A percentile compares a stretch with the other conserved stretches of the same genome.
These are phyloP conservation scores for Stegostoma tigrinum DNA, from an alignment of 2,113 vertebrate species.

Conservation along the genomic window DNA sequence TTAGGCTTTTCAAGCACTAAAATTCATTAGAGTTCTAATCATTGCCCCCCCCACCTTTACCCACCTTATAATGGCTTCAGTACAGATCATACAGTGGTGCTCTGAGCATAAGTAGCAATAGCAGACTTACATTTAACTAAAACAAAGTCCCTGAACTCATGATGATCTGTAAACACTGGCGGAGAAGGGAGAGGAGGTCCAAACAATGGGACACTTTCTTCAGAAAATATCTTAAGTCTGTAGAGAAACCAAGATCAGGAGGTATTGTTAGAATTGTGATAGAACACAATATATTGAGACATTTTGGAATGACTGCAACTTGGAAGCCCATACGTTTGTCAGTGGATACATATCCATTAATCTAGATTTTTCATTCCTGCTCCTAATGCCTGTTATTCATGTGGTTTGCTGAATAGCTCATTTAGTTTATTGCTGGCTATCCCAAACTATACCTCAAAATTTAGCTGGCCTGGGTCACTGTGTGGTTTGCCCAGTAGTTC, in stretches of 20 bases:
- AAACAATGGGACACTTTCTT: conserved; percentile 96
- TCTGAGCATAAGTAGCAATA: neutral
- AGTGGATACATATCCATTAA: too few relatives aligned
- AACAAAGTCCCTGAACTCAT: conserved; percentile 99
- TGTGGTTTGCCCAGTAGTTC: too few relatives aligned
- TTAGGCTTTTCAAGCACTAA: neutral
- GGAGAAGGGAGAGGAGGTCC: conserved; percentile 90
- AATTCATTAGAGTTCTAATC: neutral
- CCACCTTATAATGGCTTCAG: neutral
- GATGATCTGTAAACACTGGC: conserved; percentile 94
- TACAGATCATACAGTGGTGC: neutral
- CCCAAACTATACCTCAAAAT: too few relatives aligned
- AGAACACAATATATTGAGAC: neutral
- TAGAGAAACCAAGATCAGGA: conserved; percentile 35
- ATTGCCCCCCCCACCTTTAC: neutral
- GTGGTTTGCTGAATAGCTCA: too few relatives aligned
- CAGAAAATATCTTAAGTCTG: conserved; percentile 98
- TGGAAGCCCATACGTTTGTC: too few relatives aligned
- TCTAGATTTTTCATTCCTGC: too few relatives aligned
- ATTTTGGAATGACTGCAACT: too few relatives aligned
- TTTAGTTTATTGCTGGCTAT: too few relatives aligned
- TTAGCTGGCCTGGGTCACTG: too few relatives aligned
- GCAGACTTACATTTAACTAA: conserved; percentile 86
- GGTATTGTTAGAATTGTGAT: neutral
- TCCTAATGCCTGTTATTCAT: too few relatives aligned